Evolutionary conservation across 2,113 vertebrate species (phyloP), one percentile per base, ranked within the genome.

Genomic region (Grantiella picta): DNA sequence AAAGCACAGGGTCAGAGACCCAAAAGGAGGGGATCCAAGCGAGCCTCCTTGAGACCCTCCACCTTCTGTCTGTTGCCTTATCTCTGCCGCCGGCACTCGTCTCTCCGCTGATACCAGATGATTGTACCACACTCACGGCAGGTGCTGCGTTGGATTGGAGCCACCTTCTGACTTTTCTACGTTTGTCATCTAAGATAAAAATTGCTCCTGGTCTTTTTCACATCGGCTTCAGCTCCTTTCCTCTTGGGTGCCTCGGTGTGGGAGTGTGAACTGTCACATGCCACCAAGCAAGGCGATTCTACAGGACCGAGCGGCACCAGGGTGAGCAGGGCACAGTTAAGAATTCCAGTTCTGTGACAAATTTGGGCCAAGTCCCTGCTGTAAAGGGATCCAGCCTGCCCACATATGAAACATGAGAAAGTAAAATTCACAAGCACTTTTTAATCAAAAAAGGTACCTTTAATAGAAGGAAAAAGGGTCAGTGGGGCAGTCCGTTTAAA

Each of bases 121-220:
- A 98, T 97, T 98, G 97, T 98, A 97, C 92, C 92, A 94, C 92
- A 93, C 86, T 89, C 73, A 61, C 47, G 29, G 63, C 95, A 91
- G 86, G 82, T 93, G 68, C 95, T 89, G 78, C 79, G 20, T 82
- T 33, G 88, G 94, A 94, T 92, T 52, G 94, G 95, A 97, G 95
- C 96, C 97, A 96, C 97, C 64, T 50, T 94, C 96, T 97, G 98
- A 97, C 97, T 98, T 98, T 98, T 98, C 97, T 98, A 98, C 97
- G 94, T 97, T 97, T 97, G 97, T 98, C 97, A 92, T 96, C 97
- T 94, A 87, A 97, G 97, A 98, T 98, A 98, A 98, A 98, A 95
- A 95, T 89, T 87, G 97, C 97, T 96, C 97, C 96, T 97, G 96
- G 96, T 96, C 89, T 96, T 97, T 98, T 98, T 97, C 40, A 49